Evolutionary conservation across 1,140 invertebrate genomes (phyloP).

Genomic region (Periplaneta americana): DNA sequence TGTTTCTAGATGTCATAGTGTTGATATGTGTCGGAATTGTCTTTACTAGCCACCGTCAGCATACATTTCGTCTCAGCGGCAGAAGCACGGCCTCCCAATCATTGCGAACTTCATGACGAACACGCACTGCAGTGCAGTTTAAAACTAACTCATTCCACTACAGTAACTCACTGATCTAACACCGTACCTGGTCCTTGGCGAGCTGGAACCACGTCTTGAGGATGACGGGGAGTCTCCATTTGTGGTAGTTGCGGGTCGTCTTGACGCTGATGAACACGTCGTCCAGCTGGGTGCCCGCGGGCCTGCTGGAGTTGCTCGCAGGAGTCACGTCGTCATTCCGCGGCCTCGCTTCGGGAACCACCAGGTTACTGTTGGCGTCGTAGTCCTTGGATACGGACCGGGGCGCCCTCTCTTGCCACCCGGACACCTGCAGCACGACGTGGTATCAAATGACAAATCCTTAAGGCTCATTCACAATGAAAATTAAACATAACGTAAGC

Average conservation of each 20-base stretch:
- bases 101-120: too few species aligned
- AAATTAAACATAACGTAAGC: too few species aligned
- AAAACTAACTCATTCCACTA: too few species aligned
- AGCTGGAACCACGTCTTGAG: slow-evolving; percentile 90
- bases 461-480: too few species aligned
- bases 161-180: too few species aligned
- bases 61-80: too few species aligned
- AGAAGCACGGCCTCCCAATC: too few species aligned
- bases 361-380: slow-evolving; percentile 8
- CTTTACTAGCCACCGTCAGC: too few species aligned
- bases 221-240: slow-evolving; percentile 75
- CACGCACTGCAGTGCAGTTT: too few species aligned
- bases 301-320: slow-evolving; percentile 46
- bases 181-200: slow-evolving; percentile 79
- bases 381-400: slow-evolving; percentile 24
- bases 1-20: too few species aligned
- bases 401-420: slow-evolving; percentile 28
- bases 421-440: neutral
- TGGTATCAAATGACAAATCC: too few species aligned
- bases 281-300: slow-evolving; percentile 54
- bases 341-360: slow-evolving; percentile 16
- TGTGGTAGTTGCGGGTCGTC: slow-evolving; percentile 84
- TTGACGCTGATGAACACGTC: slow-evolving; percentile 94
- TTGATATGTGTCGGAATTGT: too few species aligned
- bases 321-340: slow-evolving; percentile 31